Percentiles rank a stretch among this genome's conserved stretches.
phyloP scores from a whole-genome alignment of 2,113 vertebrate genomes.

The Craseonycteris thonglongyai region DNA sequence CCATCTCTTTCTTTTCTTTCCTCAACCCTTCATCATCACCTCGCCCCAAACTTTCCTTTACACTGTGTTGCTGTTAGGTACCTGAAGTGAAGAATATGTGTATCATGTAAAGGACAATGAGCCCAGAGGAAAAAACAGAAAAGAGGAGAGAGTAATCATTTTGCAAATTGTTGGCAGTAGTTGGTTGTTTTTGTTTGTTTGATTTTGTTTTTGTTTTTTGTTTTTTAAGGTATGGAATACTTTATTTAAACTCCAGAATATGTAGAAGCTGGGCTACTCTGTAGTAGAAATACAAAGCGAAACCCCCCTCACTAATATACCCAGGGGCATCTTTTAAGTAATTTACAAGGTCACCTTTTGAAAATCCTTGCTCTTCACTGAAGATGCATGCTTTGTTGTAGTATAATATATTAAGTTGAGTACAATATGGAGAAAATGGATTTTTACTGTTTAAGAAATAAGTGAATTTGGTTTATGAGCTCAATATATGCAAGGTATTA shows the following conservation, averaged over 20 bases:
- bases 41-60: not conserved
- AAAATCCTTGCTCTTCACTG: not conserved
- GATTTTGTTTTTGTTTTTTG: not conserved
- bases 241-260: not conserved
- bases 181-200: not conserved
- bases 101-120: fast-evolving
- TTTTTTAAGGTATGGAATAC: not conserved
- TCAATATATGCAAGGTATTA: not conserved
- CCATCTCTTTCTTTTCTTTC: not conserved
- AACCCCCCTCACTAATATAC: not conserved
- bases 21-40: not conserved
- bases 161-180: not conserved
- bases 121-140: not conserved
- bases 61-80: not conserved
- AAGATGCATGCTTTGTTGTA: not conserved
- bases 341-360: not conserved
- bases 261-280: not conserved
- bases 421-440: not conserved
- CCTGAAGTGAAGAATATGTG: not conserved
- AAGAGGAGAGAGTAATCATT: not conserved
- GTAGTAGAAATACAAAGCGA: not conserved
- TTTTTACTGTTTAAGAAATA: not conserved
- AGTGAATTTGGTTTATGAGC: not conserved
- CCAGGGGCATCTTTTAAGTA: not conserved
- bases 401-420: not conserved